Conservation (phyloP, 2,888 invertebrate genomes). For the Cosmia pyralina region DNA sequence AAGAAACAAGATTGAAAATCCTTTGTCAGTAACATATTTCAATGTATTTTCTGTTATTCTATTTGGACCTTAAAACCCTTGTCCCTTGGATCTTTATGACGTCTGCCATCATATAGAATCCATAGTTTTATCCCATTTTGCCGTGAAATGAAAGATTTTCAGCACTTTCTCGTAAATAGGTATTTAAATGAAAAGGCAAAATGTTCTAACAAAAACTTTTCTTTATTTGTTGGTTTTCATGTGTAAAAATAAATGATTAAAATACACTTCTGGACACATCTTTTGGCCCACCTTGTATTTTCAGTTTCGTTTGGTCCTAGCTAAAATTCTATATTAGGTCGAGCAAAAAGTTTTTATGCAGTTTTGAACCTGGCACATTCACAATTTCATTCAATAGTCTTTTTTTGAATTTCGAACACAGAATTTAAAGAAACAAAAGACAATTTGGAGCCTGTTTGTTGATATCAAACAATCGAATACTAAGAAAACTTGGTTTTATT, state of each 20-base stretch:
- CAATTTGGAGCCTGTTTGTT: too few relatives aligned
- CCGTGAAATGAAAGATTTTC: not conserved
- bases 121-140: constrained; percentile 7
- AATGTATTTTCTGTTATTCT: constrained; percentile 39
- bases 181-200: constrained; percentile 5
- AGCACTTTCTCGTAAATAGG: not conserved
- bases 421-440: too few relatives aligned
- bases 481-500: too few relatives aligned
- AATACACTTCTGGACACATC: too few relatives aligned
- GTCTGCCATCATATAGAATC: constrained; percentile 18
- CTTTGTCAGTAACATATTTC: not conserved
- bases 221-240: constrained; percentile 16
- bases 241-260: not conserved
- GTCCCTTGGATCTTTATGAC: constrained; percentile 39
- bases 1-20: constrained; percentile 11
- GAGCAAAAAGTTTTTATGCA: too few relatives aligned
- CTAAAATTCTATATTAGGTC: too few relatives aligned
- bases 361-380: too few relatives aligned
- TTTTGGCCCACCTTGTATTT: too few relatives aligned
- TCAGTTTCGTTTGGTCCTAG: too few relatives aligned
- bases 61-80: constrained; percentile 10
- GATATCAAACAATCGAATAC: too few relatives aligned
- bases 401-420: too few relatives aligned
- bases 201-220: not conserved
- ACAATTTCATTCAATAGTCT: too few relatives aligned